phyloP scores from a whole-genome alignment of 2,888 invertebrate genomes.

The Eulithis testata region DNA sequence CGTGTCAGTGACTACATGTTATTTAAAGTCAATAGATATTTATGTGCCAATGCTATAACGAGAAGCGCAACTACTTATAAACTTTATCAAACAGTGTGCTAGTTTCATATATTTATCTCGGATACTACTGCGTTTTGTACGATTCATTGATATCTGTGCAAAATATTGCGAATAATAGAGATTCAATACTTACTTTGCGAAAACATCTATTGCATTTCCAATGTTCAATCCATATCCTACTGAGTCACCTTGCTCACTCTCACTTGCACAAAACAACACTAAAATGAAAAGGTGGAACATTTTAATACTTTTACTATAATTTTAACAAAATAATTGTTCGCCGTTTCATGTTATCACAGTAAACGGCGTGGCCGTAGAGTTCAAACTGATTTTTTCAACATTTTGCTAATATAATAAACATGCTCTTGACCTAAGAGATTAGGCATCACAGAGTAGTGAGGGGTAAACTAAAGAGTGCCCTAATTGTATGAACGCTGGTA shows the following conservation, averaged over 20 bases:
- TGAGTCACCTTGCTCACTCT: constrained; percentile 64
- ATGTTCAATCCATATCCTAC: constrained; percentile 73
- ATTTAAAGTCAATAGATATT: not conserved
- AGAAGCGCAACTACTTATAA: not conserved
- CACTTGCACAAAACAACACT: constrained; percentile 57
- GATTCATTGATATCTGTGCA: constrained; percentile 9
- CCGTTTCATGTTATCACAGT: constrained; percentile 46
- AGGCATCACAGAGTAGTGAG: constrained; percentile 46
- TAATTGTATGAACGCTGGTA: constrained; percentile 12
- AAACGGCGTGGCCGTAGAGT: constrained; percentile 52
- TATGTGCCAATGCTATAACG: constrained; percentile 1
- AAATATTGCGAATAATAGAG: constrained; percentile 8
- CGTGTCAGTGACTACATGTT: not conserved
- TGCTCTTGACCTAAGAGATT: constrained; percentile 81
- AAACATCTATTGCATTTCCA: constrained; percentile 76
- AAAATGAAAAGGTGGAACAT: constrained; percentile 47
- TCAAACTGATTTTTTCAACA: constrained; percentile 74
- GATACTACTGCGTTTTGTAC: constrained; percentile 4
- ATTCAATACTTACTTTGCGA: constrained; percentile 72
- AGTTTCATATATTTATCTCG: constrained; percentile 16
- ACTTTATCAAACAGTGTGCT: constrained; percentile 6
- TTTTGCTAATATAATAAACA: constrained; percentile 75
- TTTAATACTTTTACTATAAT: constrained; percentile 13
- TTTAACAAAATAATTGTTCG: constrained; percentile 31
- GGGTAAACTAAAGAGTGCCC: constrained; percentile 34